phyloP scores from a whole-genome alignment of 2,888 invertebrate species.

The Parnassius glacialis region DNA sequence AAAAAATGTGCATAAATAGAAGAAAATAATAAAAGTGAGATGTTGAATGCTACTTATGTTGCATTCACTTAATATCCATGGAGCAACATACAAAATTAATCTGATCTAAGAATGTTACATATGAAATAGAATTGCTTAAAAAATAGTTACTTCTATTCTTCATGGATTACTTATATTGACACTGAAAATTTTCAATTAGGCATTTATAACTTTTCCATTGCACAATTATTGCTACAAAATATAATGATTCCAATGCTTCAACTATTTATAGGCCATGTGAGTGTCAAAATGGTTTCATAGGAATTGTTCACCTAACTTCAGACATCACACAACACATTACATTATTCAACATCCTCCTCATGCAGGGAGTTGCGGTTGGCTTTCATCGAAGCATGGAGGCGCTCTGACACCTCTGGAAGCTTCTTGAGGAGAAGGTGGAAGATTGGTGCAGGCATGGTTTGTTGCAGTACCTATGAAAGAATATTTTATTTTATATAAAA shows the following conservation, averaged over 20 bases:
- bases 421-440: conserved; percentile 94
- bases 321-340: not conserved
- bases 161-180: no score
- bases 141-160: no score
- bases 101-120: no score
- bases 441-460: conserved; percentile 96
- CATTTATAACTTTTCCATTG: no score
- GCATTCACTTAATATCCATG: no score
- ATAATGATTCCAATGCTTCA: not conserved
- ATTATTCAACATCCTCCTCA: conserved; percentile 74
- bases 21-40: no score
- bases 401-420: conserved; percentile 84
- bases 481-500: not conserved
- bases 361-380: conserved; percentile 55
- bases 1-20: no score
- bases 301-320: conserved; percentile 8
- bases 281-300: conserved; percentile 8
- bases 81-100: no score
- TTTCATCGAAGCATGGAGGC: conserved; percentile 69
- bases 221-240: no score
- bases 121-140: no score
- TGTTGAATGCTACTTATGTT: no score
- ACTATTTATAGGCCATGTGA: conserved; percentile 22
- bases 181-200: no score
- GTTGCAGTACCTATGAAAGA: conserved; percentile 87